These are phyloP conservation scores for Uloborus plumipes DNA, from an alignment of 2,888 invertebrate genomes.

Conservation along the genomic window DNA sequence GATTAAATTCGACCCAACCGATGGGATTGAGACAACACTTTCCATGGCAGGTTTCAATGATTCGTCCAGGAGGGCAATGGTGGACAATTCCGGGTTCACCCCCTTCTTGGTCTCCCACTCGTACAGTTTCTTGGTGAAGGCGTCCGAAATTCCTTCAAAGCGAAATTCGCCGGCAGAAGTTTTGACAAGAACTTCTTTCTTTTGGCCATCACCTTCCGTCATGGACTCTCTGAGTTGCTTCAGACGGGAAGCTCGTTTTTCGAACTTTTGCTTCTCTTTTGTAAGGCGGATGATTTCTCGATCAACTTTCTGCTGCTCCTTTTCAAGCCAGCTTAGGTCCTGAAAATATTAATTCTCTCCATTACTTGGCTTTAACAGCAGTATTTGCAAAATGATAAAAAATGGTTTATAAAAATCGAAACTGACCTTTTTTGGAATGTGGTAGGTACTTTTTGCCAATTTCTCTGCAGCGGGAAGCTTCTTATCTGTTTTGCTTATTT, in stretches of 20 bases:
- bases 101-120: conserved; percentile 93
- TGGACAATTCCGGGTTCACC: conserved; percentile 87
- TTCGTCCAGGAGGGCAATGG: conserved; percentile 82
- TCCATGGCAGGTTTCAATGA: conserved; percentile 36
- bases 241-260: conserved; percentile 78
- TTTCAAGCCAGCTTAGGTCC: conserved; percentile 75
- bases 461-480: conserved; percentile 37
- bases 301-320: conserved; percentile 76
- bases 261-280: conserved; percentile 77
- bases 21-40: not conserved
- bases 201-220: conserved; percentile 70
- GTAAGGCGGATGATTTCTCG: conserved; percentile 77
- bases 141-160: conserved; percentile 88
- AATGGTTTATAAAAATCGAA: no score
- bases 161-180: conserved; percentile 87
- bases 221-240: conserved; percentile 77
- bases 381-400: no score
- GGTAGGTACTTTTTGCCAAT: conserved; percentile 46
- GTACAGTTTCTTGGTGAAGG: conserved; percentile 89
- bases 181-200: conserved; percentile 83
- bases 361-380: no score
- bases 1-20: conserved; percentile 69
- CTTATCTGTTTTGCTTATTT: conserved; percentile 53
- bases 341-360: not conserved
- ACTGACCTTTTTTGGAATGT: conserved; percentile 46